Conservation (phyloP, 2,113 vertebrate genomes). For the Thamnophis sirtalis region DNA sequence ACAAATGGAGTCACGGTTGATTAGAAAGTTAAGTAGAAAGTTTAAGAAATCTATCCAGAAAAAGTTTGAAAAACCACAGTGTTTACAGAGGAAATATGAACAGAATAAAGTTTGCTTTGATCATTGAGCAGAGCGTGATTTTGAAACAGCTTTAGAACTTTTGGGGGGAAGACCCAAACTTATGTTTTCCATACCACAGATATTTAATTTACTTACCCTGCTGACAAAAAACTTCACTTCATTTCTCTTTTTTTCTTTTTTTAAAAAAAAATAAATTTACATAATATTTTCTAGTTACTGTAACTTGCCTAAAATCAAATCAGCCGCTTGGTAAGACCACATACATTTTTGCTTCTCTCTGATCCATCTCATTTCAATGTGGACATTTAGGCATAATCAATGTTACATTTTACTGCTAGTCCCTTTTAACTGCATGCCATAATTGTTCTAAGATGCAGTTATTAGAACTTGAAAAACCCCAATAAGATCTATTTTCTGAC, state of each 20-base stretch:
- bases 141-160: neutral
- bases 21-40: neutral
- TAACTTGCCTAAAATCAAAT: constrained; percentile 11
- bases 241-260: neutral
- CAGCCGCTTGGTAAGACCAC: neutral
- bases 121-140: neutral
- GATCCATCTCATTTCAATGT: neutral
- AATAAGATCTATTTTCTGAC: constrained; percentile 40
- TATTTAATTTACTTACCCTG: neutral
- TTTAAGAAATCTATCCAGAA: neutral
- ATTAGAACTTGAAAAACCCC: neutral
- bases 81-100: neutral
- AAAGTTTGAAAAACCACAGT: neutral
- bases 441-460: constrained; percentile 34
- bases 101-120: neutral
- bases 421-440: constrained; percentile 27
- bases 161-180: constrained; percentile 21
- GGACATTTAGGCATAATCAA: neutral
- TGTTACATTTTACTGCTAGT: neutral
- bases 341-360: neutral
- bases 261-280: neutral
- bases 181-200: neutral
- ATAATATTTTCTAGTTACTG: neutral
- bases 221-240: neutral
- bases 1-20: neutral